These are phyloP conservation scores for Argentina silus DNA, from an alignment of 2,797 vertebrate species.

Conservation along the genomic window DNA sequence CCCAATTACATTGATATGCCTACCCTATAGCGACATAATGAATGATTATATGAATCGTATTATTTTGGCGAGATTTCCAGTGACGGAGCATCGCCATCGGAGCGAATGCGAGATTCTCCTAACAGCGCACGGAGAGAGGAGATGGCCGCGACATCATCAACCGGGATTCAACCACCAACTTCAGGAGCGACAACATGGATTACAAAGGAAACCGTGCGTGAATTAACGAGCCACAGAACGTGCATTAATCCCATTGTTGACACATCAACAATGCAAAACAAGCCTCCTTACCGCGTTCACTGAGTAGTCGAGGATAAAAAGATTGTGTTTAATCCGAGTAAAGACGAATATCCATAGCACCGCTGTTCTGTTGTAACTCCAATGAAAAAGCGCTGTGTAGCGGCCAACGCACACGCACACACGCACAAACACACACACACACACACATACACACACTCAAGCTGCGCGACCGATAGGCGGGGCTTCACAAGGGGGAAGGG, in stretches of 20 bases:
- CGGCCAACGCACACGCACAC: not conserved
- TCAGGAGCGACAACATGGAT: not conserved
- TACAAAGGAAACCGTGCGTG: not conserved
- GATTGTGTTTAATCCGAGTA: not conserved
- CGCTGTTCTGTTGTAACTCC: not conserved
- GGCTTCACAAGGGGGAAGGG: conserved; percentile 31
- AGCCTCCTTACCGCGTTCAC: not conserved
- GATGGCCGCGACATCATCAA: not conserved
- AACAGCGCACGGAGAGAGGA: not conserved
- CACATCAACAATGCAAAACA: not conserved
- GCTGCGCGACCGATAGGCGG: conserved; percentile 26
- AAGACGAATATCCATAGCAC: not conserved
- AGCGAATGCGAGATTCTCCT: too few species aligned
- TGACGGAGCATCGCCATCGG: too few species aligned
- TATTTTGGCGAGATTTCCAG: too few species aligned
- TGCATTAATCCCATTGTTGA: not conserved
- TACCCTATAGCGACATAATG: too few species aligned
- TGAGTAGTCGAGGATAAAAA: not conserved
- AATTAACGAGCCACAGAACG: not conserved
- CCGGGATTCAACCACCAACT: not conserved
- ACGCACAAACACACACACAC: not conserved
- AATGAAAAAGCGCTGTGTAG: not conserved
- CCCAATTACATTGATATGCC: too few species aligned
- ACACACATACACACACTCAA: conserved; percentile 8
- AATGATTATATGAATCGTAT: too few species aligned